Evolutionary conservation across 2,113 vertebrate species (phyloP).

Genomic region (Morone saxatilis): DNA sequence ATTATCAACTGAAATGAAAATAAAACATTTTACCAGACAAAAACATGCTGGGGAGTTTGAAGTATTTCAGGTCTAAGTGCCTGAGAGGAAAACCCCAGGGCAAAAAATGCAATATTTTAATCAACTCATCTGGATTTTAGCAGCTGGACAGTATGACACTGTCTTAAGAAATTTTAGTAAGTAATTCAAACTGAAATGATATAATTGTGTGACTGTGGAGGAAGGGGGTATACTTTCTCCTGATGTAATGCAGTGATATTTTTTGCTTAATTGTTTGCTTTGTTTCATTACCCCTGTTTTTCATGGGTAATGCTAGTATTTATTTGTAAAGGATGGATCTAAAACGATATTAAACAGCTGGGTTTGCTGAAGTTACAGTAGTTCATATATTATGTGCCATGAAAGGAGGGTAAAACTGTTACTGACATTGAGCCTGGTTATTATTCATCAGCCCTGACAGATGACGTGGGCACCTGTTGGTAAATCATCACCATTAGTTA

Average conservation of each 20-base stretch:
- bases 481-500: slow-evolving; percentile 34
- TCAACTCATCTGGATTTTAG: background rate
- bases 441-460: slow-evolving; percentile 37
- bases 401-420: background rate
- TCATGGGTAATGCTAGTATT: background rate
- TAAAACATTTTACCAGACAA: background rate
- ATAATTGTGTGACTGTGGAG: background rate
- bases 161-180: too few relatives aligned
- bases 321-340: background rate
- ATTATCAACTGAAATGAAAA: background rate
- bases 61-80: background rate
- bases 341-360: background rate
- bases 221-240: too few relatives aligned
- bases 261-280: background rate
- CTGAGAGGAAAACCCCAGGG: background rate
- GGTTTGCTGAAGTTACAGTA: background rate
- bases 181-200: too few relatives aligned
- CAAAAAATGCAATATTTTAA: background rate
- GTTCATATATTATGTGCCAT: background rate
- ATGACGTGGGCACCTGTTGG: slow-evolving; percentile 48
- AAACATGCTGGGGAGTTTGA: background rate
- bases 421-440: slow-evolving; percentile 18
- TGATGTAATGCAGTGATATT: too few relatives aligned
- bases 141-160: background rate
- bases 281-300: background rate